Evolutionary conservation across 2,797 vertebrate genomes (phyloP), one percentile per base, ranked within the genome.

Genomic region (Psittacula derbiana): DNA sequence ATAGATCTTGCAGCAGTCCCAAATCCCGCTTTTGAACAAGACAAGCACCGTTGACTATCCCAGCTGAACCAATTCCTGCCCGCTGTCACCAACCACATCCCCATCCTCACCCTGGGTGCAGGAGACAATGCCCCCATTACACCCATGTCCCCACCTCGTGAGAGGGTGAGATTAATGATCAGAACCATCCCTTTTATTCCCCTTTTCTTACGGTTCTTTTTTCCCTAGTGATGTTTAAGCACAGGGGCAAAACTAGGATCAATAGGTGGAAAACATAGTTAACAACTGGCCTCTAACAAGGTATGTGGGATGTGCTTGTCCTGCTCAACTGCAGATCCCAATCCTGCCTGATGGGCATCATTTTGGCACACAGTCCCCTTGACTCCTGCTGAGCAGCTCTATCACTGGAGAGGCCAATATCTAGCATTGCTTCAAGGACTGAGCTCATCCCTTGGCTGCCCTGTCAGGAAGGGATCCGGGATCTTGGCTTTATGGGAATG

Each of bases 141-240:
- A 41, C 55, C 74, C 36, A 49, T 38, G 60, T 57, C 33, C 58
- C 10, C 36, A 38, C 46, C 10, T 31, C 9, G 1, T 7, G 44
- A 89, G 72, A 1, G 0, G 53, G 41, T 8, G 57, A 93, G 95
- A 96, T 95, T 75, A 92, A 95, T 47, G 80, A 88, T 88, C 80
- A 93, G 71, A 84, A 79, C 23, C 62, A 80, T 38, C 31, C 62
- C 40, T 23, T 38, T 23, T 14, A 31, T 12, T 4, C 2, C 30
- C 12, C 17, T 21, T 23, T 65, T 78, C 66, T 76, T 33, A 74
- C 27, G 57, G 62, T 33, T 25, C 52, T 74, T 83, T 92, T 76
- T 74, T 36, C 58, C 79, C 79, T 24, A 46, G 65, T 1, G 0
- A 64, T 36, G 31, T 82, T 43, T 73, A 86, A 91, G 74, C 83